phyloP scores from a whole-genome alignment of 2,888 invertebrate species.

The Phyllotreta striolata region DNA sequence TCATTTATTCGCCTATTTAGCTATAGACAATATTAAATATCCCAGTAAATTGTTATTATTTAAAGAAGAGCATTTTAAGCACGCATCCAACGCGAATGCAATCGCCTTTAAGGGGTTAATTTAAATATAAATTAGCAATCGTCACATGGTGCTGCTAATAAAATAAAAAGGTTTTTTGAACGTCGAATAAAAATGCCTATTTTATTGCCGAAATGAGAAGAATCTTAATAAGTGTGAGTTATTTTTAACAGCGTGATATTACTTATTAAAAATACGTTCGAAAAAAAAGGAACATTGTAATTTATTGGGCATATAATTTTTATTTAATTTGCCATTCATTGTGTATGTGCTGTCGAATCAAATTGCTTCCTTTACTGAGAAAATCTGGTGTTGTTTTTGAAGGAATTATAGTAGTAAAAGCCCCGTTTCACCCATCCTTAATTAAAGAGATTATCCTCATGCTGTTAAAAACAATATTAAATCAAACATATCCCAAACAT shows the following conservation, averaged over 20 bases:
- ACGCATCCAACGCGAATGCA: neutral
- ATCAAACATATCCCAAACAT: constrained; percentile 34
- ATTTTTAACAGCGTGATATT: constrained; percentile 42
- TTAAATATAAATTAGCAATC: constrained; percentile 44
- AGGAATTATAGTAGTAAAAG: neutral
- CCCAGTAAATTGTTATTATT: no score
- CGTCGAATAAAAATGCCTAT: constrained; percentile 40
- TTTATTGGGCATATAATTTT: constrained; percentile 32
- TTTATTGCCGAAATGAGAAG: constrained; percentile 43
- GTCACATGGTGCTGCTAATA: constrained; percentile 41
- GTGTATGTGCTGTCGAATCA: constrained; percentile 20
- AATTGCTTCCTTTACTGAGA: neutral
- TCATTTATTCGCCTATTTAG: no score
- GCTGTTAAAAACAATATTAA: constrained; percentile 33
- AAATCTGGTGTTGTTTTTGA: no score
- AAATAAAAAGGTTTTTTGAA: constrained; percentile 40
- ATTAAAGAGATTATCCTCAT: constrained; percentile 16
- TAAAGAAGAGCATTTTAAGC: no score
- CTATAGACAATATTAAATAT: no score
- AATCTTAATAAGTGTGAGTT: constrained; percentile 43
- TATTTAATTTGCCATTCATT: constrained; percentile 29
- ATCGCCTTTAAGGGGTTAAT: constrained; percentile 33
- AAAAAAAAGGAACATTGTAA: constrained; percentile 27
- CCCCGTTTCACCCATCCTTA: constrained; percentile 6
- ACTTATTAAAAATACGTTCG: constrained; percentile 34